A percentile compares a stretch with the other conserved stretches of the same genome.
These are phyloP conservation scores for Euwallacea fornicatus DNA, from an alignment of 1,140 invertebrate species.

Conservation along the genomic window DNA sequence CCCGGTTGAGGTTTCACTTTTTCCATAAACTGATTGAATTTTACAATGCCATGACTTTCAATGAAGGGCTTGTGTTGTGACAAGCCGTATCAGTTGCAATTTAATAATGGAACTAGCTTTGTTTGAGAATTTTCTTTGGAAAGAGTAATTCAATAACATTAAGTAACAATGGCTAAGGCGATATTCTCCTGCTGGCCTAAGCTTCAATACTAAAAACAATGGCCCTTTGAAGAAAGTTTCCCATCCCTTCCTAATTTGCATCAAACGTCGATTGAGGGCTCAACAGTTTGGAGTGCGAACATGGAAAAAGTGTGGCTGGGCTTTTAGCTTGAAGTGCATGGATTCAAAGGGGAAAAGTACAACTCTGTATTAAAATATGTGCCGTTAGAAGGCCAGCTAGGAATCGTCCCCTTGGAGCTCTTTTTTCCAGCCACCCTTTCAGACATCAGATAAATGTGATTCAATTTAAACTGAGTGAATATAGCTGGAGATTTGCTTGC, in stretches of 20 bases:
- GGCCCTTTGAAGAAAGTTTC: not conserved
- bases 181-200: not conserved
- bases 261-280: slow-evolving; percentile 3
- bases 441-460: slow-evolving; percentile 26
- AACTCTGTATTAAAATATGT: too few relatives aligned
- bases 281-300: slow-evolving; percentile 8
- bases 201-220: slow-evolving; percentile 1
- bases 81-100: slow-evolving; percentile 25
- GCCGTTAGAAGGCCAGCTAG: not conserved
- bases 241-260: slow-evolving; percentile 9
- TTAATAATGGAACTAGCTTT: slow-evolving; percentile 8
- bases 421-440: slow-evolving; percentile 19
- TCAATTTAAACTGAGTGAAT: slow-evolving; percentile 38
- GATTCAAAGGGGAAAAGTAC: not conserved
- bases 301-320: slow-evolving; percentile 8
- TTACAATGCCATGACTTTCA: slow-evolving; percentile 28
- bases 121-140: not conserved
- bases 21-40: slow-evolving; percentile 32
- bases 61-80: slow-evolving; percentile 14
- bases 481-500: slow-evolving; percentile 34
- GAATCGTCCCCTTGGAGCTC: not conserved
- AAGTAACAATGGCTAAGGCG: not conserved
- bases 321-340: not conserved
- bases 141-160: not conserved
- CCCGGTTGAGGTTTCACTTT: slow-evolving; percentile 30